phyloP scores from a whole-genome alignment of 2,888 invertebrate species.

The Zygogramma bicolorata region DNA sequence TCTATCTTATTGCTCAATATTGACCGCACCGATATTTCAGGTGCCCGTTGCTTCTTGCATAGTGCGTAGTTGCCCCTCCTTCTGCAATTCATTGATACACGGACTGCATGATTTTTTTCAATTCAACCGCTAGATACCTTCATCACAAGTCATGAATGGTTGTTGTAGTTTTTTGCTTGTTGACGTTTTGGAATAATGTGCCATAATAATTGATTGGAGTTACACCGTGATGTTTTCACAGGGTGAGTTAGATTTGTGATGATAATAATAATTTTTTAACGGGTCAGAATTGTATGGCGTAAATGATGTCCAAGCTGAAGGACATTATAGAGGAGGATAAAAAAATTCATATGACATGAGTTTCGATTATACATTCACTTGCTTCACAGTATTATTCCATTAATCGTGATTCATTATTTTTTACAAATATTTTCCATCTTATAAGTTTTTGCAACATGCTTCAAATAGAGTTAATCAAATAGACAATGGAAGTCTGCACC shows the following conservation, averaged over 20 bases:
- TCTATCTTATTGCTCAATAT: conserved; percentile 12
- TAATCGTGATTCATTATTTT: too few relatives aligned
- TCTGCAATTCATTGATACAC: background rate
- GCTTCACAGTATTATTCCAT: too few relatives aligned
- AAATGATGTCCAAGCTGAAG: too few relatives aligned
- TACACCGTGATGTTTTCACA: background rate
- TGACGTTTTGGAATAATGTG: background rate
- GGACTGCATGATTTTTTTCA: background rate
- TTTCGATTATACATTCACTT: too few relatives aligned
- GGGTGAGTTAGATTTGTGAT: conserved; percentile 1
- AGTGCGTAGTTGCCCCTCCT: background rate
- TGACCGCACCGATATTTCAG: background rate
- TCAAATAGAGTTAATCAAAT: too few relatives aligned
- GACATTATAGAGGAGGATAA: too few relatives aligned
- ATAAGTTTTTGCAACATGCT: too few relatives aligned
- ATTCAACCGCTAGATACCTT: background rate
- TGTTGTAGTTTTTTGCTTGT: background rate
- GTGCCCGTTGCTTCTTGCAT: background rate
- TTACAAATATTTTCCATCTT: too few relatives aligned
- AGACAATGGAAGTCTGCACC: too few relatives aligned
- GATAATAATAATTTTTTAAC: too few relatives aligned
- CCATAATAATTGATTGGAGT: background rate
- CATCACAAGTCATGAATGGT: background rate
- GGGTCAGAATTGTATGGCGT: too few relatives aligned
- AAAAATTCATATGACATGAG: too few relatives aligned